These are phyloP conservation scores for Caradrina kadenii DNA, from an alignment of 2,888 invertebrate genomes.

Conservation along the genomic window DNA sequence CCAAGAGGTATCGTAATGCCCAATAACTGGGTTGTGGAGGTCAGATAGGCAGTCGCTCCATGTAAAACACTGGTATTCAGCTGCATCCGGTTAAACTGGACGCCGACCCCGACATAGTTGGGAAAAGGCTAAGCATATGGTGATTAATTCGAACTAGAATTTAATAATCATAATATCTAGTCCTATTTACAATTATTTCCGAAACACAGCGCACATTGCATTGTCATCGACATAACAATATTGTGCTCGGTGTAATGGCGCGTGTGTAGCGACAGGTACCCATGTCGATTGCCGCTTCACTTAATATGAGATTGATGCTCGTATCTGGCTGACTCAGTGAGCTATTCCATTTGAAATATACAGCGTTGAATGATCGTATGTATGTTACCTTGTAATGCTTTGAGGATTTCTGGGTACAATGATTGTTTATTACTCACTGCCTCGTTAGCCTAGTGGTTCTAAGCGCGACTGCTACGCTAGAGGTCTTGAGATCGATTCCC, in stretches of 20 bases:
- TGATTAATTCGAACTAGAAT: too few species aligned
- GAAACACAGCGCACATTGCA: neutral
- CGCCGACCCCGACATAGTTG: too few species aligned
- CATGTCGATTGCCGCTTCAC: conserved; percentile 38
- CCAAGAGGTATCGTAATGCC: too few species aligned
- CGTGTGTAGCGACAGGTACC: conserved; percentile 20
- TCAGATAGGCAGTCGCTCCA: too few species aligned
- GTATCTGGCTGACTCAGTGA: conserved; percentile 20
- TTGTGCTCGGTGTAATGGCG: conserved; percentile 35
- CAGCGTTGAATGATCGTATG: conserved; percentile 12
- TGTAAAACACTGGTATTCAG: too few species aligned
- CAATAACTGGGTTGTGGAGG: too few species aligned
- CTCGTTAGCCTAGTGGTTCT: too few species aligned
- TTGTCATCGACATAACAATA: conserved; percentile 33
- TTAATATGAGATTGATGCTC: conserved; percentile 25
- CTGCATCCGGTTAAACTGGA: too few species aligned
- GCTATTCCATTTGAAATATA: conserved; percentile 1
- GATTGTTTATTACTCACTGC: too few species aligned
- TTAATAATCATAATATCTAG: neutral
- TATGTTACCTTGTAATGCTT: conserved; percentile 6
- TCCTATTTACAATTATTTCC: neutral
- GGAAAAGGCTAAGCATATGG: too few species aligned
- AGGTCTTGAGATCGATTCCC: too few species aligned
- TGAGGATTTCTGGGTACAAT: neutral
- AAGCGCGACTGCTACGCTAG: too few species aligned